phyloP scores from a whole-genome alignment of 2,113 vertebrate species.

The Ibidorhyncha struthersii region DNA sequence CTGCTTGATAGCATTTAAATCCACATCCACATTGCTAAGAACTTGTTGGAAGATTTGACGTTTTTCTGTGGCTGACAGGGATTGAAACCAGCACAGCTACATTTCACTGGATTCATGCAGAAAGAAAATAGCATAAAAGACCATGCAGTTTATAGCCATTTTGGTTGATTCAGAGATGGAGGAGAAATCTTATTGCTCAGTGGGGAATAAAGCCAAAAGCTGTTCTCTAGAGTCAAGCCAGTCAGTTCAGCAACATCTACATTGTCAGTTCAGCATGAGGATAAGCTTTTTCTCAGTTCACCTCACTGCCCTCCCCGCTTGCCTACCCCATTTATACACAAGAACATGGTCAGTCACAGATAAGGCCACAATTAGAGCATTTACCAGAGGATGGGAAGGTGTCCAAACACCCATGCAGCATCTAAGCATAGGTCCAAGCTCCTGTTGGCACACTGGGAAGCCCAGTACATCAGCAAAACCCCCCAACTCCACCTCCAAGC shows the following conservation, averaged over 20 bases:
- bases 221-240: background rate
- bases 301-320: background rate
- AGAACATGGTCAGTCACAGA: background rate
- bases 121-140: background rate
- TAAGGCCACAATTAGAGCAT: accelerated
- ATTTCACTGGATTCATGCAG: background rate
- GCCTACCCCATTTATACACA: background rate
- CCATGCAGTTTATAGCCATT: background rate
- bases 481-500: background rate
- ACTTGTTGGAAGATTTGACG: background rate
- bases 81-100: background rate
- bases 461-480: background rate
- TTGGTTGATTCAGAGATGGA: background rate
- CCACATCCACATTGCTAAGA: background rate
- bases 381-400: background rate
- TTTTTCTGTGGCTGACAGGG: background rate
- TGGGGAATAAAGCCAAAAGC: background rate
- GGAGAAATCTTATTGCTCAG: background rate
- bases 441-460: background rate
- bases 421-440: background rate
- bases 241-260: background rate
- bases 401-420: background rate
- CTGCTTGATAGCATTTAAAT: background rate
- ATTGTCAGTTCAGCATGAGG: background rate
- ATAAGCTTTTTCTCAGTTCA: background rate